phyloP scores from a whole-genome alignment of 1,140 invertebrate genomes.

The Antheraea mylitta region DNA sequence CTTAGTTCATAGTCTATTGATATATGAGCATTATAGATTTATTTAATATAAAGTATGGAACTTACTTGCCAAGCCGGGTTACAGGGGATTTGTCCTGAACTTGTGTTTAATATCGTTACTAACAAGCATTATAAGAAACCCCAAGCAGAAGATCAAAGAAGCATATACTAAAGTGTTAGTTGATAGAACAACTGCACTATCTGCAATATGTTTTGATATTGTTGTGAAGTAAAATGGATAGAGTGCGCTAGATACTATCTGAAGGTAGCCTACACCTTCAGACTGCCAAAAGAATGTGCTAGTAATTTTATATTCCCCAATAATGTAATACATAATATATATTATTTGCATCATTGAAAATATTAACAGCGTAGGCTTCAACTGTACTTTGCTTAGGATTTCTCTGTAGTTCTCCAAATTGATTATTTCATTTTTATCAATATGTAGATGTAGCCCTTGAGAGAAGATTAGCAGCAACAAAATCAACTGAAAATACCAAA shows the following conservation, averaged over 20 bases:
- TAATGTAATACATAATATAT: slow-evolving; percentile 56
- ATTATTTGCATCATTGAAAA: slow-evolving; percentile 63
- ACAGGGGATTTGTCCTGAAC: slow-evolving; percentile 65
- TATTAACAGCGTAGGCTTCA: slow-evolving; percentile 50
- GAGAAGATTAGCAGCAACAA: slow-evolving; percentile 52
- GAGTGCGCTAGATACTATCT: slow-evolving; percentile 55
- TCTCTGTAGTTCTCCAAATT: slow-evolving; percentile 42
- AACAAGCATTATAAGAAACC: slow-evolving; percentile 60
- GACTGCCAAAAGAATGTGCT: slow-evolving; percentile 71
- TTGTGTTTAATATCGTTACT: slow-evolving; percentile 72
- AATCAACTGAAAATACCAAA: slow-evolving; percentile 54
- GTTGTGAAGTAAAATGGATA: slow-evolving; percentile 67
- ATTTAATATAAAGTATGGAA: slow-evolving; percentile 15
- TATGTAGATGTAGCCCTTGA: slow-evolving; percentile 41
- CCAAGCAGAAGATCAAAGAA: slow-evolving; percentile 49
- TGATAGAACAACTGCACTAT: slow-evolving; percentile 44
- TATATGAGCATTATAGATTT: not conserved
- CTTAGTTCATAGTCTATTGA: too few relatives aligned
- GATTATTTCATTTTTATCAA: slow-evolving; percentile 32
- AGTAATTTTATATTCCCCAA: slow-evolving; percentile 57
- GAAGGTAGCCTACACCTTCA: slow-evolving; percentile 68
- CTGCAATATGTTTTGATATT: slow-evolving; percentile 62
- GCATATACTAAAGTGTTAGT: slow-evolving; percentile 51
- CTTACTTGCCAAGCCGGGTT: slow-evolving; percentile 62
- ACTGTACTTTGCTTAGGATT: slow-evolving; percentile 40